A percentile compares a stretch with the other conserved stretches of the same genome.
phyloP scores from a whole-genome alignment of 2,797 vertebrate species.

The Pseudochromis fuscus region DNA sequence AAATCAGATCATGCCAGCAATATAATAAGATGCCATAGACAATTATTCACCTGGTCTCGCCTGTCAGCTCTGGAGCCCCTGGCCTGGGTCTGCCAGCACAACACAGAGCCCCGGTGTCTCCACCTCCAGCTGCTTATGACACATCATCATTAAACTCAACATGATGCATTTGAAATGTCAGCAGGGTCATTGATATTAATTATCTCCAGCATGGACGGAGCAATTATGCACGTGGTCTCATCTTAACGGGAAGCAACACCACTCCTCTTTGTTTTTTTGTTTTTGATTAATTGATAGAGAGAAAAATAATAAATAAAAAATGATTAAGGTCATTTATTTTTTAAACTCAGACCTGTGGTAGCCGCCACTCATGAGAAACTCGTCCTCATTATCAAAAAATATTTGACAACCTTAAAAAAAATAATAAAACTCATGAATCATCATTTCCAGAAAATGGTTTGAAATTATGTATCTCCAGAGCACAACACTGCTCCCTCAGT shows the following conservation, averaged over 20 bases:
- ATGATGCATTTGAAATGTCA: conserved; percentile 78
- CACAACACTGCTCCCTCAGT: neutral
- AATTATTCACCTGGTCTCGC: conserved; percentile 78
- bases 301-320: conserved; percentile 12
- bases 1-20: conserved; percentile 77
- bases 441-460: neutral
- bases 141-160: conserved; percentile 77
- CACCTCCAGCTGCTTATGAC: conserved; percentile 73
- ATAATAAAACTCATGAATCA: neutral
- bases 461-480: neutral
- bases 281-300: conserved; percentile 57
- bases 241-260: conserved; percentile 63
- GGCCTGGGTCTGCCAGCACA: conserved; percentile 68
- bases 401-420: conserved; percentile 8
- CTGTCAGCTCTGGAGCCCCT: conserved; percentile 75
- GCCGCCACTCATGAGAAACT: neutral
- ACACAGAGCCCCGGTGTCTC: conserved; percentile 62
- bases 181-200: conserved; percentile 77
- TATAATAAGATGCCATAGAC: conserved; percentile 78
- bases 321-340: conserved; percentile 18
- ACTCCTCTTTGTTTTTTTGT: too few species aligned
- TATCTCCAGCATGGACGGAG: conserved; percentile 64
- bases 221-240: conserved; percentile 62
- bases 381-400: neutral
- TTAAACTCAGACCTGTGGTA: neutral